phyloP scores from a whole-genome alignment of 2,797 vertebrate species.

The Semotilus atromaculatus region DNA sequence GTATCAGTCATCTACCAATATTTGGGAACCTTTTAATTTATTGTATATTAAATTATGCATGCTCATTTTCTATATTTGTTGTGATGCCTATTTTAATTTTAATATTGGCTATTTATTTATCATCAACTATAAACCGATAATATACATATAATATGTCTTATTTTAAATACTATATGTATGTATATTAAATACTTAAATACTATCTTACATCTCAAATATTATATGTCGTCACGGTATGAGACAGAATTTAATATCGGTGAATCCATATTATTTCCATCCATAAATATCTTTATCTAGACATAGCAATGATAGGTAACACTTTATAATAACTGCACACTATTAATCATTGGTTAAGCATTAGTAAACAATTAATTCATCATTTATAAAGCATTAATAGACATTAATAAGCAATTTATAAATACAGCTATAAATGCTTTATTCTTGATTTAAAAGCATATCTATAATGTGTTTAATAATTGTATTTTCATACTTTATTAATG shows the following conservation, averaged over 20 bases:
- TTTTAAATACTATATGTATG: too few relatives aligned
- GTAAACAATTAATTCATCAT: too few relatives aligned
- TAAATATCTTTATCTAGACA: neutral
- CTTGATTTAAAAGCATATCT: too few relatives aligned
- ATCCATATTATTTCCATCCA: neutral
- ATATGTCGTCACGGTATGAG: neutral
- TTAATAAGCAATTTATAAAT: too few relatives aligned
- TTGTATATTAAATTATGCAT: neutral
- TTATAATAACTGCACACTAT: too few relatives aligned
- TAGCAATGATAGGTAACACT: neutral
- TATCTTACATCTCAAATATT: too few relatives aligned
- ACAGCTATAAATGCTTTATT: too few relatives aligned
- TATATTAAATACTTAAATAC: neutral
- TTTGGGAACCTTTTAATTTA: neutral
- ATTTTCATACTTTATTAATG: too few relatives aligned
- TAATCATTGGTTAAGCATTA: too few relatives aligned
- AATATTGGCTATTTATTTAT: neutral
- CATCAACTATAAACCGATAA: neutral
- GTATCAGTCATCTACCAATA: neutral
- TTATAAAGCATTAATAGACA: too few relatives aligned
- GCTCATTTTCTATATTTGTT: neutral
- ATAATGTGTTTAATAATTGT: too few relatives aligned
- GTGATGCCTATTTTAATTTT: neutral
- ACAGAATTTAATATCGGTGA: neutral
- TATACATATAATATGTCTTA: neutral